Evolutionary conservation across 2,113 vertebrate genomes (phyloP), one percentile per base, ranked within the genome.

Genomic region (Gasterosteus nipponicus): DNA sequence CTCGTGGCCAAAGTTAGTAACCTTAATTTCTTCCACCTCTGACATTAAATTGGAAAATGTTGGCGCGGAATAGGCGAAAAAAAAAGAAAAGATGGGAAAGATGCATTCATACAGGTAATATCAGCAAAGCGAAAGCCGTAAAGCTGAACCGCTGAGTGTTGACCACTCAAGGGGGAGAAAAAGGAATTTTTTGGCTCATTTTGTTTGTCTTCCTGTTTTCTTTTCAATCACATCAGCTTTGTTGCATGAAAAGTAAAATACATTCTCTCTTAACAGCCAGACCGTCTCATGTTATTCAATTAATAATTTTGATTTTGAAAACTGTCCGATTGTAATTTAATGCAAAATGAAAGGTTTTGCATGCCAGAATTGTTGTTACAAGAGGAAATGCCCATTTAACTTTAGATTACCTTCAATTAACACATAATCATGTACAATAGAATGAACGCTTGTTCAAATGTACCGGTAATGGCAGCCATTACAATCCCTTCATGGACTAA

Each of bases 1-100:
- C 26, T 19, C 12, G 0, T 67, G 39, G 59, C 57, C 51, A 74
- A 33, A 70, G 19, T 82, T 73, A 53, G 56, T 84, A 19, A 26
- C 35, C 18, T 33, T 22, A 69, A 54, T 11, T 42, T 49, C 9
- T 15, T 73, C 5, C 12, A 51, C n/a, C 46, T 69, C n/a, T 76
- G 44, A 69, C 0, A 1, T 63, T 65, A 14, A 7, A 3, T 57
- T 65, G 39, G 2, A 29, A 51, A 5, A 8, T 73, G 72, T 56
- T 19, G 1, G 3, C 3, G 53, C 14, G 49, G 18, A 69, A 49
- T 9, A 47, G 59, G 38, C 18, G 29, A 6, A 53, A 75, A 75
- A 63, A 59, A 29, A 10, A 35, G 15, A 53, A 65, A 66, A 26
- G 2, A 75, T 42, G 62, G 64, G 6, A 41, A 62, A 33, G 4